These are phyloP conservation scores for Diprion similis DNA, from an alignment of 1,140 invertebrate genomes.

Conservation along the genomic window DNA sequence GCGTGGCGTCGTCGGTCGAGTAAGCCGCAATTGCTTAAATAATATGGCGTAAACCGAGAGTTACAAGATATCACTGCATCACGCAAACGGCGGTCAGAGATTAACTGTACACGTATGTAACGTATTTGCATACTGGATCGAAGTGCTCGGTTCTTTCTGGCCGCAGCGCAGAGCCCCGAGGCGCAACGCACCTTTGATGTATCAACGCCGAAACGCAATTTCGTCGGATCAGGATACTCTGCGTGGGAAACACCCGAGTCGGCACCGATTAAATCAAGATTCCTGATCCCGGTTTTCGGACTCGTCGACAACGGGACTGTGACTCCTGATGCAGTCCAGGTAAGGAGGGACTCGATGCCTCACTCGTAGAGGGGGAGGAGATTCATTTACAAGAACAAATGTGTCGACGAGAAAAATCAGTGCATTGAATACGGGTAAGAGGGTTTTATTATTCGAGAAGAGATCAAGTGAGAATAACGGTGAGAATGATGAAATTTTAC, in stretches of 20 bases:
- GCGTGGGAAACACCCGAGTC: neutral
- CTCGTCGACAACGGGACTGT: no score
- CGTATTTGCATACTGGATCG: neutral
- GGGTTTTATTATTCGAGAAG: no score
- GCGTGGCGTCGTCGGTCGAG: no score
- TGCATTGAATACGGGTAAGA: no score
- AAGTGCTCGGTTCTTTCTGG: neutral
- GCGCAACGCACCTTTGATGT: neutral
- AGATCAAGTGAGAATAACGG: no score
- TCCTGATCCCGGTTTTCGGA: neutral
- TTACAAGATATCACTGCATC: neutral
- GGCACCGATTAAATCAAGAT: slow-evolving; percentile 5
- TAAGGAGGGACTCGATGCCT: neutral
- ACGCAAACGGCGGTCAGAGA: neutral
- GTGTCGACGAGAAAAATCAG: no score
- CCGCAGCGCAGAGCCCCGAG: neutral
- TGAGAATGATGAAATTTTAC: no score
- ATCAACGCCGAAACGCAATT: neutral
- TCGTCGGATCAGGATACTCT: neutral
- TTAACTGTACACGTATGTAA: neutral
- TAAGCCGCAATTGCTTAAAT: no score
- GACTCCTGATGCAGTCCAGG: neutral
- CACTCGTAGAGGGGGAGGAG: no score
- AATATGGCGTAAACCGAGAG: no score
- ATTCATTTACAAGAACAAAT: no score